Base-by-base conservation (phyloP, 2,797 vertebrate genomes). In the Bradypodion ventrale region DNA sequence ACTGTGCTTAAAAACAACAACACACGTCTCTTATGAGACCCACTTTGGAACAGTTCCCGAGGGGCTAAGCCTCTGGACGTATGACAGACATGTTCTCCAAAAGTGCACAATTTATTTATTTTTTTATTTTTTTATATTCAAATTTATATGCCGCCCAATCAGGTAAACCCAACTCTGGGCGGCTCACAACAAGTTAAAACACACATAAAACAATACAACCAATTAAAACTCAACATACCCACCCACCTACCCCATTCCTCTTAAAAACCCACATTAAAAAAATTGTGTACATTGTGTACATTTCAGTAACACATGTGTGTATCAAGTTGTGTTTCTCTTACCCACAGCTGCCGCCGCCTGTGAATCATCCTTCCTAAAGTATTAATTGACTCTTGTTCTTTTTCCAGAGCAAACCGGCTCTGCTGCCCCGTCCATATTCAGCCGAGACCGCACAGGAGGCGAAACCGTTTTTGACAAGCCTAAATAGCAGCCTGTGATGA, bases 341-440 rank as follows among this genome's bases (percentile, higher is more conserved):
- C 85, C 68, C 2, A 12, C 32, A 83, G 4, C 59, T 85, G 83
- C 80, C 63, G 63, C 1, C 86, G 29, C 7, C 10, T 6, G 0
- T 0, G 2, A 62, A 23, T 52, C 29, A 37, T 46, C 1, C 65
- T 13, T 75, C 80, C 78, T 90, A 68, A 32, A n/a, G 52, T 32
- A 35, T 76, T 69, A 60, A 90, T 35, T 60, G 12, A 32, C 29
- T 83, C 23, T 44, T 40, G 29, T 92, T 89, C 46, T 87, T 92
- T 83, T 86, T 76, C n/a, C 92, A 99, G 98, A 99, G 82, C 97
- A 98, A 80, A 94, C 96, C 86, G 98, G 98, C 2, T 95, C 95
- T 6, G 95, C 94, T 1, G 98, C 98, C 35, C 98, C 98, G 0
- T 99, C 98, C 0, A 89, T 99, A 77, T 99, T 99, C 94, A 98